Base-by-base conservation (phyloP, 2,888 invertebrate species). In the Hypomecis atomaria region DNA sequence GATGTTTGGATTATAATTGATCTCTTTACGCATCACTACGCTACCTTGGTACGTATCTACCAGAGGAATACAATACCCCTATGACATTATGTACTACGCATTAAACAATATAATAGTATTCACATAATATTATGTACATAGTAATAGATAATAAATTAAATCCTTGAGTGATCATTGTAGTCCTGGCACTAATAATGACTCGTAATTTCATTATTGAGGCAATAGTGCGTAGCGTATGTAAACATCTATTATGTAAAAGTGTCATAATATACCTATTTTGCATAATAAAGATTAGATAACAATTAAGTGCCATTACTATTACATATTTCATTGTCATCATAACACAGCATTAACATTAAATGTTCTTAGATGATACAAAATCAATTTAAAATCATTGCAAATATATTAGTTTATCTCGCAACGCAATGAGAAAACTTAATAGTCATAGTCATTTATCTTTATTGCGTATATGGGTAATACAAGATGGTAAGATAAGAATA, bases 1-100 rank as follows among this genome's bases (percentile, higher is more conserved):
- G 62, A 69, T 74, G 70, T 70, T 69, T 69, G 67, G 64, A 71
- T 72, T 71, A 67, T 72, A 65, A 63, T 67, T 58, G 67, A 69
- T 71, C 62, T 72, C 61, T 57, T 62, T 62, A 63, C 61, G 45
- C 62, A 58, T 65, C 53, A 63, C 48, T 65, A 48, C 68, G 43
- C 37, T 33, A 52, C 33, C 33, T 40, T 52, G n/a, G 52, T 52
- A 33, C 40, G 13, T 52, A 33, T 34, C 40, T 38, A 10, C 9
- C 42, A 38, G 36, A 60, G 34, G 11, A 38, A 40, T 10, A 11
- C 38, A 38, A 59, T 52, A 40, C 45, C 34, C 47, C 13, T n/a
- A 33, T 6, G 7, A 5, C 11, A 11, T 23, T 9, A 23, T 23
- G 23, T 33, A 33, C 40, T 52, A 52, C 52, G 10, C 52, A 52